Conservation (phyloP, 2,797 vertebrate species). For the Malurus leucopterus region DNA sequence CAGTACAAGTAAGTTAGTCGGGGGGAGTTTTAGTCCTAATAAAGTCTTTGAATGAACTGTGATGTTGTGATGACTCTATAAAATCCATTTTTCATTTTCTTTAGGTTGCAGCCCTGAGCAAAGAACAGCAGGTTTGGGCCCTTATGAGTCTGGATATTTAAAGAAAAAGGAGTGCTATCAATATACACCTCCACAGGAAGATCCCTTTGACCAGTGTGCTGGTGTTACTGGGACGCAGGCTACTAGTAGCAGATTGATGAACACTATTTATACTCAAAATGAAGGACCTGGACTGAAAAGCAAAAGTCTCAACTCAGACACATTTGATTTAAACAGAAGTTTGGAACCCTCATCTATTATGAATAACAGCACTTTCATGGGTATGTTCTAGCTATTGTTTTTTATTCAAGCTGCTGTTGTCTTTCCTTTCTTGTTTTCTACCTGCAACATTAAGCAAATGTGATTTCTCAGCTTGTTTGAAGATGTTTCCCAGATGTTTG, state of each 20-base stretch:
- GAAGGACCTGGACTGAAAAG: constrained; percentile 69
- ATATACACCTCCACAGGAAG: constrained; percentile 65
- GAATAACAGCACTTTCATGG: constrained; percentile 81
- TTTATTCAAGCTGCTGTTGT: neutral
- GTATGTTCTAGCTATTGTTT: constrained; percentile 68
- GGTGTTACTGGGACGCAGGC: constrained; percentile 38
- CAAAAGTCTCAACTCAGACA: constrained; percentile 66
- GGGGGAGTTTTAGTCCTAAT: neutral
- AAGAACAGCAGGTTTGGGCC: constrained; percentile 69
- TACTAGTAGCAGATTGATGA: constrained; percentile 50
- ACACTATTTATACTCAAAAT: constrained; percentile 54
- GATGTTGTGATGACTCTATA: neutral
- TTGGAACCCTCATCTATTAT: constrained; percentile 61
- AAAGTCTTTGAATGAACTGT: neutral
- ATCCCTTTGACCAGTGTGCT: constrained; percentile 74
- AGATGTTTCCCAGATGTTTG: neutral
- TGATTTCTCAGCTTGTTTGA: neutral
- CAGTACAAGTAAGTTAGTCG: constrained; percentile 73
- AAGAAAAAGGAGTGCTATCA: constrained; percentile 78
- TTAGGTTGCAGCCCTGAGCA: constrained; percentile 79
- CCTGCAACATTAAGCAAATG: neutral
- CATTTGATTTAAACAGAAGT: constrained; percentile 64
- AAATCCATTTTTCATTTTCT: neutral
- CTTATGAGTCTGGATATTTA: constrained; percentile 70
- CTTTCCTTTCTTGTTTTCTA: neutral